Evolutionary conservation across 2,797 vertebrate species (phyloP).

Genomic region (Microctenopoma steveboyesi): DNA sequence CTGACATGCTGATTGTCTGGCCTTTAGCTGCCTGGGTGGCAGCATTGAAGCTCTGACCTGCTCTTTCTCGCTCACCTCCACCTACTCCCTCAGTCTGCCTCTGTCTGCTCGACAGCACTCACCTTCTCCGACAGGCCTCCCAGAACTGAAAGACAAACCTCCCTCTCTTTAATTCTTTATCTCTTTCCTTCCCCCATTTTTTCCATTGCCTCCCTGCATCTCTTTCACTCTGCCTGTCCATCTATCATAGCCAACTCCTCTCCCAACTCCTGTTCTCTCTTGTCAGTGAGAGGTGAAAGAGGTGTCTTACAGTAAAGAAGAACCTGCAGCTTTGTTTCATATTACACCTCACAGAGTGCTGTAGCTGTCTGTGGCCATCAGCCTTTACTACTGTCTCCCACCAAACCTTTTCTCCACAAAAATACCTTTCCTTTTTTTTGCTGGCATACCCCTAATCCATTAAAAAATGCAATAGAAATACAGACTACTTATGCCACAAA

Average conservation of each 20-base stretch:
- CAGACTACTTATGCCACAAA: neutral
- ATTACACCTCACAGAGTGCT: constrained; percentile 64
- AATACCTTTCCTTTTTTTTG: constrained; percentile 22
- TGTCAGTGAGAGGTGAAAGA: constrained; percentile 73
- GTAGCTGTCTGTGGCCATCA: constrained; percentile 73
- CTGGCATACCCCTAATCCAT: neutral
- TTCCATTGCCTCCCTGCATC: constrained; percentile 50
- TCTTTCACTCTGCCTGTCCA: constrained; percentile 67
- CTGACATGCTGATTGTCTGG: constrained; percentile 76
- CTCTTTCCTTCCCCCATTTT: constrained; percentile 53
- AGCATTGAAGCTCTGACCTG: constrained; percentile 70
- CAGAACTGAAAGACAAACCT: constrained; percentile 64
- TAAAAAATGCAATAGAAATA: constrained; percentile 10
- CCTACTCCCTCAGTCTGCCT: constrained; percentile 57
- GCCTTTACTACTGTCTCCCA: constrained; percentile 47
- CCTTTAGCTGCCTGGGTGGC: constrained; percentile 76
- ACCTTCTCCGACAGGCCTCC: constrained; percentile 68
- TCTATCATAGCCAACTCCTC: constrained; percentile 72
- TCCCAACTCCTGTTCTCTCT: constrained; percentile 58
- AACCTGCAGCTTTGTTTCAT: constrained; percentile 71
- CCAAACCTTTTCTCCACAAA: constrained; percentile 34
- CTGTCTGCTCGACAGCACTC: constrained; percentile 60
- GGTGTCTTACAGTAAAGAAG: constrained; percentile 67
- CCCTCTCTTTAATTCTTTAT: constrained; percentile 70
- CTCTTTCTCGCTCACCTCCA: constrained; percentile 56